phyloP scores from a whole-genome alignment of 2,888 invertebrate genomes.

The Belgica antarctica region DNA sequence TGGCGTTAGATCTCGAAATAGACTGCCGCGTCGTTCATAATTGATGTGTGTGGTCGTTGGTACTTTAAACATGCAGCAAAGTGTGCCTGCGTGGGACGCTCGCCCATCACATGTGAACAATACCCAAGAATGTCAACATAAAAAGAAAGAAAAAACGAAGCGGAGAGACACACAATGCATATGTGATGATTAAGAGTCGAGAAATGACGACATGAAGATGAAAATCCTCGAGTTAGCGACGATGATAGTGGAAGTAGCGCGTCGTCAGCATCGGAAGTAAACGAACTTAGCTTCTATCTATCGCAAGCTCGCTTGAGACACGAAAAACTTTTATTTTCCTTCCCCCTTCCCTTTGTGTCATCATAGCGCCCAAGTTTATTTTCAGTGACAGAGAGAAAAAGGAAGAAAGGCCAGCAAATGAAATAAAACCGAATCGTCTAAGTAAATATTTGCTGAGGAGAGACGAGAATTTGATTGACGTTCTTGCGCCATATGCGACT shows the following conservation, averaged over 20 bases:
- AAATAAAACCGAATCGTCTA: neutral
- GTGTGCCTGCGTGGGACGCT: neutral
- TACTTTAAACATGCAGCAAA: neutral
- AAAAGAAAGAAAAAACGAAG: constrained; percentile 30
- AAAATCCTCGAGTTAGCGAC: constrained; percentile 7
- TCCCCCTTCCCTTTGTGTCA: neutral
- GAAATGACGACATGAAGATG: constrained; percentile 35
- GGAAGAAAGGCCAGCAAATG: too few species aligned
- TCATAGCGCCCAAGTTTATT: constrained; percentile 10
- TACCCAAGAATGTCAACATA: constrained; percentile 31
- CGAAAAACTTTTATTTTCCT: too few species aligned
- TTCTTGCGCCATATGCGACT: neutral
- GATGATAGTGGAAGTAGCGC: constrained; percentile 25
- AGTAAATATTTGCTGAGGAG: constrained; percentile 21
- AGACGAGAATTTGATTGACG: neutral
- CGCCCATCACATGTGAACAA: constrained; percentile 13
- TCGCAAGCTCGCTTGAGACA: too few species aligned
- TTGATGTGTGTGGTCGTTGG: constrained; percentile 36
- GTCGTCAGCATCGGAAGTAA: constrained; percentile 41
- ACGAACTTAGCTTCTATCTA: constrained; percentile 5
- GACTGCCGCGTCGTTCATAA: constrained; percentile 26
- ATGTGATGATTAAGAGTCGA: constrained; percentile 41
- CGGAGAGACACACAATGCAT: constrained; percentile 43
- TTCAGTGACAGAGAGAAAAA: too few species aligned
- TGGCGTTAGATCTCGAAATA: constrained; percentile 18